Evolutionary conservation across 2,113 vertebrate species (phyloP).

Genomic region (Equus quagga): DNA sequence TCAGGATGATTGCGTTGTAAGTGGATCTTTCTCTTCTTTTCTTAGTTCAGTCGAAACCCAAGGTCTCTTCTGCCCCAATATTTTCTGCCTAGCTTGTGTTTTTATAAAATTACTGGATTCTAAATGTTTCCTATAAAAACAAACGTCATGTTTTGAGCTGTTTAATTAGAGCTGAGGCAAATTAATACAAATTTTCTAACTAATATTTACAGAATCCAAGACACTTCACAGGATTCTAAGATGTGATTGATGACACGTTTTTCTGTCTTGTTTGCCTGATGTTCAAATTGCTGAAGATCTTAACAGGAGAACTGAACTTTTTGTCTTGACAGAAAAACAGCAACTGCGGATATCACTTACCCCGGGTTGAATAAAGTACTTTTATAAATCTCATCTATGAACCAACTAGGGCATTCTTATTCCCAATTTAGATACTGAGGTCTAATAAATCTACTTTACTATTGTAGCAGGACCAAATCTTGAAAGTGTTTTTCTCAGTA

Average conservation of each 20-base stretch:
- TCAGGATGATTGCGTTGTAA: neutral
- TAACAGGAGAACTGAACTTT: slow-evolving; percentile 26
- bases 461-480: slow-evolving; percentile 50
- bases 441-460: slow-evolving; percentile 73
- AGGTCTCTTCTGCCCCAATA: neutral
- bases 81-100: slow-evolving; percentile 30
- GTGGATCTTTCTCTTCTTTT: neutral
- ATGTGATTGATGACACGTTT: slow-evolving; percentile 63
- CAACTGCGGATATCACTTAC: slow-evolving; percentile 59
- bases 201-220: slow-evolving; percentile 68
- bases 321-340: slow-evolving; percentile 54
- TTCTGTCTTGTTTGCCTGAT: slow-evolving; percentile 49
- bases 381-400: slow-evolving; percentile 60
- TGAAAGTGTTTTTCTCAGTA: slow-evolving; percentile 62
- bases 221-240: slow-evolving; percentile 37
- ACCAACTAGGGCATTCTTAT: slow-evolving; percentile 54
- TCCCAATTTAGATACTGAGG: slow-evolving; percentile 51
- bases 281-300: slow-evolving; percentile 13
- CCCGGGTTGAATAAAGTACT: slow-evolving; percentile 15
- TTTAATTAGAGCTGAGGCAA: slow-evolving; percentile 65
- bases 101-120: slow-evolving; percentile 30
- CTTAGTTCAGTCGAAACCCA: neutral
- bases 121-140: slow-evolving; percentile 56
- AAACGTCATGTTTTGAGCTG: slow-evolving; percentile 63
- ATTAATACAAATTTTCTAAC: slow-evolving; percentile 57